Evolutionary conservation across 1,140 invertebrate species (phyloP), one percentile per base, ranked within the genome.

Genomic region (Tachypleus tridentatus): DNA sequence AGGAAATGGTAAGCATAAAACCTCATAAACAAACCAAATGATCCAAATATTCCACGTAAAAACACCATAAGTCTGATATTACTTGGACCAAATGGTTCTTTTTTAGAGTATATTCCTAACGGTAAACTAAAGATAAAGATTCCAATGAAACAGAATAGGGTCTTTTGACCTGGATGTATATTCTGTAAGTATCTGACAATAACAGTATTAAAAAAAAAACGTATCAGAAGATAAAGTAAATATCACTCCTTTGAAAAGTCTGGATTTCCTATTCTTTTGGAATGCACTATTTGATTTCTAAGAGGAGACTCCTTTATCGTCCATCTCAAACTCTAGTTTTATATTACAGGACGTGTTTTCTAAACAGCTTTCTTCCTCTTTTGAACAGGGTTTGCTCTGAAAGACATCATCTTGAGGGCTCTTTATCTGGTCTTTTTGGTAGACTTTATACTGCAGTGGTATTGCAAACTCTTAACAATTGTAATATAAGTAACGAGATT

Each of bases 71-170:
- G 77, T 85, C 83, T 51, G 82, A 69, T 8, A n/a, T 87, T 87
- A 71, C 84, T 81, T 0, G 89, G 89, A 5, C 73, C 72, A 74
- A 91, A 91, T 10, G 88, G 79, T 61, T 85, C 81, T 70, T 90
- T 85, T 58, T 84, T 81, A 61, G 85, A 85, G 69, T 86, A 89
- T 63, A 92, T 84, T 3, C 90, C 81, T 67, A 93, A 86, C 9
- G 90, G 88, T 72, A 93, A 83, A 49, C 88, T 84, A n/a, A 90
- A 89, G 58, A 93, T 72, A 2, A 94, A 76, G 0, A 93, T 88
- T 1, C 91, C 91, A 11, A 91, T 78, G 75, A 93, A 93, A 70
- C 79, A 72, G 29, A 89, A 91, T 57, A 87, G 85, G 4, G 90
- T 88, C 49, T 93, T 77, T 74, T 91, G 87, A 81, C 89, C 87